Evolutionary conservation across 2,888 invertebrate genomes (phyloP).

Genomic region (Margaritifera margaritifera): DNA sequence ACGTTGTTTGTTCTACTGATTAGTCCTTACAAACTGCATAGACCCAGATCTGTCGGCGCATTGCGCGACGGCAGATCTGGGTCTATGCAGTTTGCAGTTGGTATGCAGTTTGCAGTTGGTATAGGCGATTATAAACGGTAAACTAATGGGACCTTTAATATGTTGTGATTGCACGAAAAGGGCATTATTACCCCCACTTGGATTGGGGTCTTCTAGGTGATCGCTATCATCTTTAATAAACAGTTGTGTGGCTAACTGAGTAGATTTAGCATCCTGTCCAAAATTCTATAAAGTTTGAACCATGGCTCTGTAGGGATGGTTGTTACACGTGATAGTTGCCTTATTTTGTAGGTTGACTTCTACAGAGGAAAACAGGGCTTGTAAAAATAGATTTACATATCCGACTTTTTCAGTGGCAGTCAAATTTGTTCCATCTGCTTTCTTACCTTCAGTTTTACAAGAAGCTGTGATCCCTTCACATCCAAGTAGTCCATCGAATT

Average conservation of each 20-base stretch:
- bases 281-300: conserved; percentile 29
- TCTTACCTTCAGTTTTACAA: conserved; percentile 24
- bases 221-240: conserved; percentile 26
- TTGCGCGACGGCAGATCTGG: too few species aligned
- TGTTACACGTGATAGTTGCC: conserved; percentile 24
- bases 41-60: too few species aligned
- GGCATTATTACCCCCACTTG: conserved; percentile 16
- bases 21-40: too few species aligned
- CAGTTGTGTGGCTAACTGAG: conserved; percentile 23
- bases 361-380: conserved; percentile 32
- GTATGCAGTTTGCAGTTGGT: too few species aligned
- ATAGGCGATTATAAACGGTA: too few species aligned
- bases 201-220: conserved; percentile 19
- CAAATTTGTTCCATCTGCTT: conserved; percentile 24
- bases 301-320: conserved; percentile 33
- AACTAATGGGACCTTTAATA: too few species aligned
- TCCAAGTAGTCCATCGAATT: conserved; percentile 39
- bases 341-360: conserved; percentile 38
- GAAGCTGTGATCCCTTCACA: conserved; percentile 26
- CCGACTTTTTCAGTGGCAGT: conserved; percentile 19
- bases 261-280: too few species aligned
- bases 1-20: too few species aligned
- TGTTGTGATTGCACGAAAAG: conserved; percentile 9
- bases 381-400: conserved; percentile 33
- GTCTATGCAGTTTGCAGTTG: too few species aligned